Conservation (phyloP, 2,797 vertebrate genomes). For the Helicolenus hilgendorfi region DNA sequence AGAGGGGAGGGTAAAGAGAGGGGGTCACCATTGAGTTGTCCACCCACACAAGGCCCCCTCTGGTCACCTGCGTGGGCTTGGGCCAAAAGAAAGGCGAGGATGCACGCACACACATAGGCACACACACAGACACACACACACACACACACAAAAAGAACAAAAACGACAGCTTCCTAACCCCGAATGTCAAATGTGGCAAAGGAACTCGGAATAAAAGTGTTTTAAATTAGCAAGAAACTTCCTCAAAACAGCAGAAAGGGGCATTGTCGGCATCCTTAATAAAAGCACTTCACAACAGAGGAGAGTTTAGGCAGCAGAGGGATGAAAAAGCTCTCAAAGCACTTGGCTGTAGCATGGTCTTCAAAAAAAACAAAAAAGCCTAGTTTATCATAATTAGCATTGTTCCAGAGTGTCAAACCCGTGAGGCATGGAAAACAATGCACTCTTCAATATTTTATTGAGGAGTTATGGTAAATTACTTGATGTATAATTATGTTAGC, state of each 20-base stretch:
- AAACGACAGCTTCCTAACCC: conserved; percentile 56
- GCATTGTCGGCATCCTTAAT: conserved; percentile 53
- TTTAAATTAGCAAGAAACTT: conserved; percentile 74
- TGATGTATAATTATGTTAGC: conserved; percentile 80
- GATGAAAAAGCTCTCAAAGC: conserved; percentile 57
- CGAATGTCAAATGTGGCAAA: conserved; percentile 54
- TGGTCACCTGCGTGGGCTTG: conserved; percentile 86
- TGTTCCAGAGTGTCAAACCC: conserved; percentile 64
- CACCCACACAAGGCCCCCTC: conserved; percentile 85
- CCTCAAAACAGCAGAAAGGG: conserved; percentile 50
- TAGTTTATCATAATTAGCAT: conserved; percentile 75
- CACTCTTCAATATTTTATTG: conserved; percentile 63
- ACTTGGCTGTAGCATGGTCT: conserved; percentile 54
- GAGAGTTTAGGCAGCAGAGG: conserved; percentile 23
- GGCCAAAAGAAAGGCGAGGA: conserved; percentile 67
- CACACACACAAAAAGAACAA: conserved; percentile 31
- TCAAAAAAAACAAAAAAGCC: conserved; percentile 30
- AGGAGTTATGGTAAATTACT: conserved; percentile 67
- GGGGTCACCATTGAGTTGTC: conserved; percentile 86
- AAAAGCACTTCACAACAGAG: conserved; percentile 62
- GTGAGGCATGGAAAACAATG: conserved; percentile 60
- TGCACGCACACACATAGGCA: conserved; percentile 14
- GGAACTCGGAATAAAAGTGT: conserved; percentile 54
- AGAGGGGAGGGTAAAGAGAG: conserved; percentile 28
- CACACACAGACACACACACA: conserved; percentile 25